Conservation (phyloP, 2,888 invertebrate genomes). For the Azorinus chamasolen region DNA sequence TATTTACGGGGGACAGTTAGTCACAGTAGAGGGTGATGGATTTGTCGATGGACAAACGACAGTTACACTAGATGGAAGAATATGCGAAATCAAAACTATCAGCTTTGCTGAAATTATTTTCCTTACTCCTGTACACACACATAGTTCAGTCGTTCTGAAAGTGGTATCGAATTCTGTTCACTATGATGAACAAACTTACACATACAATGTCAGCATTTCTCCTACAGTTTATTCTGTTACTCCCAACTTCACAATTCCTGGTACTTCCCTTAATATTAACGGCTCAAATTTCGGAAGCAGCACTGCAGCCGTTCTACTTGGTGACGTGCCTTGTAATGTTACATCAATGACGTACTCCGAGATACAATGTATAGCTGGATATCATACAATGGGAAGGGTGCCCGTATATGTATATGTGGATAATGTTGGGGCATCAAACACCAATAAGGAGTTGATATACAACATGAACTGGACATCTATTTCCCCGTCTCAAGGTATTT, state of each 20-base stretch:
- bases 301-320: constrained; percentile 39
- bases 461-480: constrained; percentile 56
- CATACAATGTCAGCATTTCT: constrained; percentile 58
- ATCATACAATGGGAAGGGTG: constrained; percentile 46
- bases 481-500: constrained; percentile 61
- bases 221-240: constrained; percentile 63
- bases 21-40: constrained; percentile 72
- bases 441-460: constrained; percentile 62
- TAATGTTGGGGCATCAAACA: constrained; percentile 50
- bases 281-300: constrained; percentile 64
- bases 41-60: constrained; percentile 66
- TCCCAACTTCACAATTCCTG: constrained; percentile 65
- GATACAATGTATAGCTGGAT: constrained; percentile 55
- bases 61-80: constrained; percentile 32
- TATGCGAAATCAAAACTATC: constrained; percentile 45
- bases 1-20: constrained; percentile 52
- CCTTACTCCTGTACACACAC: constrained; percentile 60
- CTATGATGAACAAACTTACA: too few species aligned
- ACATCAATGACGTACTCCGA: constrained; percentile 30
- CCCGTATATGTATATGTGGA: constrained; percentile 50
- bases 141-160: constrained; percentile 35
- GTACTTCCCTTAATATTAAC: constrained; percentile 63
- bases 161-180: constrained; percentile 51
- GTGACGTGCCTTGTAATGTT: constrained; percentile 65
- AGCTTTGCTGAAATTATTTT: constrained; percentile 60